phyloP scores from a whole-genome alignment of 2,113 vertebrate genomes.

The Peromyscus polionotus region DNA sequence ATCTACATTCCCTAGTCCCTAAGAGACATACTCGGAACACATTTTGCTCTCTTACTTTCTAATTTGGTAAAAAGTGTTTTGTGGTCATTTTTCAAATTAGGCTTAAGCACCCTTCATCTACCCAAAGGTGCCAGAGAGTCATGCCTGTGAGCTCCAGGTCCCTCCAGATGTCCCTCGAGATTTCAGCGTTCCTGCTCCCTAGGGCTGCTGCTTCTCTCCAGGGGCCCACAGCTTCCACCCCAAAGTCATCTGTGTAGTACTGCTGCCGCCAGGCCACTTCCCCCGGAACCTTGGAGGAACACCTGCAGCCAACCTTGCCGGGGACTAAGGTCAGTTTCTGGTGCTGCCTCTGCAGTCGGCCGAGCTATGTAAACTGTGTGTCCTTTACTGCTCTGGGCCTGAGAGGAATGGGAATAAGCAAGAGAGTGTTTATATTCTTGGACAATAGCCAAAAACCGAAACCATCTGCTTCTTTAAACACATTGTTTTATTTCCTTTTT shows the following conservation, averaged over 20 bases:
- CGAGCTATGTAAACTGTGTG: not conserved
- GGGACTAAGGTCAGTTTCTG: conserved; percentile 64
- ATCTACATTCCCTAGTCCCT: not conserved
- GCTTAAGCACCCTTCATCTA: not conserved
- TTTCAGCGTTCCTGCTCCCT: not conserved
- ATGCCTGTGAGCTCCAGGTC: conserved; percentile 32
- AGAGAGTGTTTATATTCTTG: not conserved
- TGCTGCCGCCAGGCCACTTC: not conserved
- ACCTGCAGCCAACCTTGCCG: not conserved
- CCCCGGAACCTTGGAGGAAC: not conserved
- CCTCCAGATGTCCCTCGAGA: conserved; percentile 52
- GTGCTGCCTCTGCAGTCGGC: accelerated
- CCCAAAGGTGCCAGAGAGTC: conserved; percentile 43
- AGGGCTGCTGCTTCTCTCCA: not conserved
- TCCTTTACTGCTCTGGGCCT: not conserved
- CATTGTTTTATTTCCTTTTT: not conserved
- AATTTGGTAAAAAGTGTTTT: not conserved
- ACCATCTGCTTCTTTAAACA: not conserved
- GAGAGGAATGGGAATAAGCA: not conserved
- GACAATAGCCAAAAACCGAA: not conserved
- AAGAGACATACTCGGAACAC: not conserved
- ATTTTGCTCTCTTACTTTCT: conserved; percentile 31
- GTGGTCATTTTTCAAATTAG: not conserved
- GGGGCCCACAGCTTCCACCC: conserved; percentile 53
- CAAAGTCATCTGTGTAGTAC: not conserved